Evolutionary conservation across 2,797 vertebrate genomes (phyloP).

Genomic region (Takifugu ocellatus): DNA sequence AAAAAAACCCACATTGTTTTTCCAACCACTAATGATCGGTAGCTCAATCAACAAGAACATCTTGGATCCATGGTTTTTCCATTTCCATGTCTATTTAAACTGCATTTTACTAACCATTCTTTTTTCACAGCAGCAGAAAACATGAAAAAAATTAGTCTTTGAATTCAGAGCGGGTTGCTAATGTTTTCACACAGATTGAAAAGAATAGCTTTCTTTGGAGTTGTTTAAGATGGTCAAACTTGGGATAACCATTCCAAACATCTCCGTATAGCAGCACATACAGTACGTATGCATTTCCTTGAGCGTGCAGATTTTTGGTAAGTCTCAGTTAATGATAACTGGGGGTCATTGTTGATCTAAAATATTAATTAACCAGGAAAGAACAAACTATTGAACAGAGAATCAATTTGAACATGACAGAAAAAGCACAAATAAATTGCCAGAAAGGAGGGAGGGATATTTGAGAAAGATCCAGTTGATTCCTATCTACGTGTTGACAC

Average conservation of each 20-base stretch:
- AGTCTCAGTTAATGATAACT: too few relatives aligned
- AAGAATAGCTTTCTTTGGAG: neutral
- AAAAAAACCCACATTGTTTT: neutral
- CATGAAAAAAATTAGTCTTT: neutral
- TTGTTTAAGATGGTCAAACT: neutral
- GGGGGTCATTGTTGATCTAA: too few relatives aligned
- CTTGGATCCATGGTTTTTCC: neutral
- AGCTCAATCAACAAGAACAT: neutral
- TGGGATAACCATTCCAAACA: conserved; percentile 19
- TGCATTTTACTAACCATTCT: neutral
- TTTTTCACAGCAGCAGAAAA: neutral
- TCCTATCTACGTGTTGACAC: too few relatives aligned
- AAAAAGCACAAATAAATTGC: neutral
- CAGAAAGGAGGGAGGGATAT: too few relatives aligned
- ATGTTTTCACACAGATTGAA: conserved; percentile 5
- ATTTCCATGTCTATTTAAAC: neutral
- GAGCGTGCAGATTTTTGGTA: too few relatives aligned
- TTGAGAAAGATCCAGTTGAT: too few relatives aligned
- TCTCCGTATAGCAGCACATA: neutral
- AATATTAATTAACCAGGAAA: too few relatives aligned
- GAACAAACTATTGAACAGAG: too few relatives aligned
- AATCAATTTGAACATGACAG: too few relatives aligned
- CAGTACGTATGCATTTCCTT: too few relatives aligned
- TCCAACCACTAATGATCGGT: neutral
- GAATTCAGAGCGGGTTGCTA: conserved; percentile 7